Conservation (phyloP, 2,113 vertebrate genomes). For the Peromyscus maniculatus region DNA sequence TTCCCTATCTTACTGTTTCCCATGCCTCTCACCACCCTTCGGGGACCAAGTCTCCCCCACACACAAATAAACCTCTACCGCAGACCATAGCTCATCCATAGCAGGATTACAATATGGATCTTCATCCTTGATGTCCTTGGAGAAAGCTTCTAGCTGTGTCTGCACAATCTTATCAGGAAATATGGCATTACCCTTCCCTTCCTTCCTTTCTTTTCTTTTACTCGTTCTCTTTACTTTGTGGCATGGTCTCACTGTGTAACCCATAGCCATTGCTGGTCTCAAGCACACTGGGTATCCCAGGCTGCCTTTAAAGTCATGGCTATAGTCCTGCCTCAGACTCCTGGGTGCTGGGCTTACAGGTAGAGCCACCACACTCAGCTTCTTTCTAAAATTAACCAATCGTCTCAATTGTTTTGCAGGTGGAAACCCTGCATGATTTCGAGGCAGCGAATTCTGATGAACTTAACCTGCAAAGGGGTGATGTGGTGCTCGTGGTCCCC, state of each 20-base stretch:
- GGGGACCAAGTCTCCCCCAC: too few species aligned
- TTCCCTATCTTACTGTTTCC: not conserved
- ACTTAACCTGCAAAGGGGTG: conserved; percentile 93
- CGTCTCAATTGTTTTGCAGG: conserved; percentile 86
- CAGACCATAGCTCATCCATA: not conserved
- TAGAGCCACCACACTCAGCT: not conserved
- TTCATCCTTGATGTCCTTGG: not conserved
- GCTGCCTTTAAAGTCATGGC: not conserved
- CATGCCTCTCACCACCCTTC: not conserved
- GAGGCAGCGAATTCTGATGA: conserved; percentile 97
- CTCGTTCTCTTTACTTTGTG: not conserved
- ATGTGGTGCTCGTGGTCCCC: conserved; percentile 94
- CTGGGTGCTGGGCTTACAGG: not conserved
- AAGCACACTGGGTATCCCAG: not conserved
- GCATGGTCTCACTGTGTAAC: not conserved
- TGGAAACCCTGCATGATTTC: conserved; percentile 96
- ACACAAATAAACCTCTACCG: not conserved
- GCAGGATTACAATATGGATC: not conserved
- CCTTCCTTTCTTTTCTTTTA: not conserved
- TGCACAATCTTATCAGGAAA: not conserved
- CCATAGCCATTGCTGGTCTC: not conserved
- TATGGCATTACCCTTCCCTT: not conserved
- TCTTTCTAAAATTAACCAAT: not conserved
- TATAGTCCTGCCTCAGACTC: not conserved
- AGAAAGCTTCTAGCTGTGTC: not conserved